Evolutionary conservation across 2,113 vertebrate genomes (phyloP), one percentile per base, ranked within the genome.

Genomic region (Callocephalon fimbriatum): DNA sequence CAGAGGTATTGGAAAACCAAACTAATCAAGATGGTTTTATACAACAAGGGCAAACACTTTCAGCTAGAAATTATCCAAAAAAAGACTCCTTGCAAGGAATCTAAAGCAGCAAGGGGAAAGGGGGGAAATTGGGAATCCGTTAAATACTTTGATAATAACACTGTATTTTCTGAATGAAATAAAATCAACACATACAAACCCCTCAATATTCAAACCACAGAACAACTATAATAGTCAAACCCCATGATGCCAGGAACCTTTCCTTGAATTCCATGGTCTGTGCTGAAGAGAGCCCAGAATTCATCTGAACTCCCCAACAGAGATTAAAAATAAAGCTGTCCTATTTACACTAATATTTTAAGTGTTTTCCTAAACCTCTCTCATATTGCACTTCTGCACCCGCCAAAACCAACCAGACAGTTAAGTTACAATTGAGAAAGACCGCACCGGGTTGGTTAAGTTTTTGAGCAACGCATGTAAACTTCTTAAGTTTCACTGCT

Each of bases 381-480:
- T 21, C 16, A 23, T 9, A 80, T 21, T 62, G 3, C 3, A 19
- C 40, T 61, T 86, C 25, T 4, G 18, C 27, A 72, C 7, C 1
- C 4, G 15, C 9, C 5, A 12, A 80, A 82, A 35, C 4, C 29
- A 84, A 71, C 25, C 29, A 72, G 15, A 91, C 3, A 47, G 12
- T 45, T 23, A 50, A 66, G 4, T 21, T 48, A 37, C 73, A 90
- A 56, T 4, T 32, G 29, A 92, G 56, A 37, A 73, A 71, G 19
- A 63, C 0, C 0, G 32, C 5, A 51, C 4, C 10, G 3, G 10
- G 4, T 22, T 14, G 38, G 14, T 44, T 85, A 40, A 25, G 27
- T 15, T 75, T 88, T 56, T 72, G 10, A 83, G 70, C 4, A 76
- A 42, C 10, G 68, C 12, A 17, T 18, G 32, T 66, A 16, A 38